Percentiles rank a stretch among this genome's conserved stretches.
phyloP scores from a whole-genome alignment of 2,113 vertebrate species.

The Tachysurus fulvidraco region DNA sequence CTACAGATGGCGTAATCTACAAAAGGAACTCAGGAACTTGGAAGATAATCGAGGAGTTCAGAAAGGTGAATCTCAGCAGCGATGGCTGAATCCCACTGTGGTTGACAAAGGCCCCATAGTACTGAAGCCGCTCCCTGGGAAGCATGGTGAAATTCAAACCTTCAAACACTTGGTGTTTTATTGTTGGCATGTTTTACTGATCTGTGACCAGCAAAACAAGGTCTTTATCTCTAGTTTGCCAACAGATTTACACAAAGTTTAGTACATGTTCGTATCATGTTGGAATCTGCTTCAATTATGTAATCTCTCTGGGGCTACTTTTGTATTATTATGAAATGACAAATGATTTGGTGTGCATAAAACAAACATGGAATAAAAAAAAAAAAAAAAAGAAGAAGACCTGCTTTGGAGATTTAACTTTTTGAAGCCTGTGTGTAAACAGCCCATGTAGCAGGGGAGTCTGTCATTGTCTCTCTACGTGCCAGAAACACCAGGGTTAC shows the following conservation, averaged over 20 bases:
- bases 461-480: slow-evolving; percentile 1
- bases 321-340: background rate
- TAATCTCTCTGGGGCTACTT: background rate
- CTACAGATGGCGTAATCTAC: slow-evolving; percentile 54
- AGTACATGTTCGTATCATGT: background rate
- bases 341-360: background rate
- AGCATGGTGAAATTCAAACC: slow-evolving; percentile 19
- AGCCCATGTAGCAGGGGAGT: background rate
- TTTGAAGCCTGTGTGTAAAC: background rate
- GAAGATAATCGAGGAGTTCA: slow-evolving; percentile 41
- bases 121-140: background rate
- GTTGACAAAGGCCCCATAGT: slow-evolving; percentile 35
- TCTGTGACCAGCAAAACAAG: slow-evolving; percentile 1
- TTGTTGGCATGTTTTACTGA: background rate
- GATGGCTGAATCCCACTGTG: background rate
- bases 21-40: slow-evolving; percentile 40
- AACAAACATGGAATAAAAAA: background rate
- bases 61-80: slow-evolving; percentile 38
- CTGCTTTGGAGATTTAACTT: background rate
- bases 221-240: slow-evolving; percentile 13
- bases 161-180: slow-evolving; percentile 23
- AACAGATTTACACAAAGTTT: background rate
- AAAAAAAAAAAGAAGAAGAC: background rate
- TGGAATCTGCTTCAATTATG: no score
- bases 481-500: slow-evolving; percentile 33